Evolutionary conservation across 2,797 vertebrate species (phyloP).

Genomic region (Semotilus atromaculatus): DNA sequence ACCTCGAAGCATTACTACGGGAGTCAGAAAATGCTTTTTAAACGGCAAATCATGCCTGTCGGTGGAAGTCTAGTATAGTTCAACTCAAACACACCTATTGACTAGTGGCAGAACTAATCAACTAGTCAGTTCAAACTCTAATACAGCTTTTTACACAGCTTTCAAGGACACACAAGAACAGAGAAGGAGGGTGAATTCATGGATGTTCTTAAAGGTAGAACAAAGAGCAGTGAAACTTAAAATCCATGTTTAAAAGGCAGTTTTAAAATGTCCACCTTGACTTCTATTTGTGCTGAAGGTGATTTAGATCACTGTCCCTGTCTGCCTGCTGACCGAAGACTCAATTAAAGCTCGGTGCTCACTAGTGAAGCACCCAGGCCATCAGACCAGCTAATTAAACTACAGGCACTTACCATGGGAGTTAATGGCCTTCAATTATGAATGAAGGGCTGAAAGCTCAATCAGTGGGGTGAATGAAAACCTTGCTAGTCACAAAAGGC

Average conservation of each 20-base stretch:
- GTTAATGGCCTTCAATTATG: slow-evolving; percentile 71
- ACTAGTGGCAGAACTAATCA: background rate
- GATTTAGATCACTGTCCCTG: slow-evolving; percentile 50
- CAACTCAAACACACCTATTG: background rate
- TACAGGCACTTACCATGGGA: slow-evolving; percentile 58
- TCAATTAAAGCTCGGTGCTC: slow-evolving; percentile 58
- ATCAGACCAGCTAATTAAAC: slow-evolving; percentile 65
- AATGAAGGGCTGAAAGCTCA: slow-evolving; percentile 61
- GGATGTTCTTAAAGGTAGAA: background rate
- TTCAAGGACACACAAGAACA: slow-evolving; percentile 17
- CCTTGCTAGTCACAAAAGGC: slow-evolving; percentile 48
- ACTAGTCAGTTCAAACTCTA: background rate
- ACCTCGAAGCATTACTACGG: too few species aligned
- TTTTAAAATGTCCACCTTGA: slow-evolving; percentile 20
- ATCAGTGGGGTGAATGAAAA: slow-evolving; percentile 55
- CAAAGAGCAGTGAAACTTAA: slow-evolving; percentile 30
- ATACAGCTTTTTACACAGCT: background rate
- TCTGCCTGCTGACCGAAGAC: slow-evolving; percentile 53
- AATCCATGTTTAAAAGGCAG: slow-evolving; percentile 4
- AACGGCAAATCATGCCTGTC: background rate
- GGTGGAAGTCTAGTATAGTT: background rate
- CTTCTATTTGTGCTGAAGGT: slow-evolving; percentile 48
- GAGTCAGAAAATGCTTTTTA: too few species aligned
- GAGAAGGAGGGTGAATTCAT: background rate
- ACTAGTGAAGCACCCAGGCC: slow-evolving; percentile 50